Percentiles rank a stretch among this genome's conserved stretches.
These are phyloP conservation scores for Mus spretus DNA, from an alignment of 2,797 vertebrate species.

Conservation along the genomic window DNA sequence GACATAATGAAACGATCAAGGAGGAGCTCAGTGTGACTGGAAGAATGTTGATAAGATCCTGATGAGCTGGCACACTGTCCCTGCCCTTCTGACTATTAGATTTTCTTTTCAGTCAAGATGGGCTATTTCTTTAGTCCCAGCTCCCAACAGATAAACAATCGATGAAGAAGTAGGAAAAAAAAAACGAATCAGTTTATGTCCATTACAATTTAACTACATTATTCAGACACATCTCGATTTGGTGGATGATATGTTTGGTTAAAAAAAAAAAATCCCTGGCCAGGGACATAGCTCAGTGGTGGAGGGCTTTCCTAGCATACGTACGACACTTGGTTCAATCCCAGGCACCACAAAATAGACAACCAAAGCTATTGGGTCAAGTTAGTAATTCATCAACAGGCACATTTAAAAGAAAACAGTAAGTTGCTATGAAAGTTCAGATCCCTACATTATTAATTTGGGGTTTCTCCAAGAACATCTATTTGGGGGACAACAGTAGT, in stretches of 20 bases:
- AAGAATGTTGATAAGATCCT: neutral
- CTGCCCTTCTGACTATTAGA: neutral
- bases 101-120: constrained; percentile 13
- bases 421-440: constrained; percentile 36
- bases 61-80: neutral
- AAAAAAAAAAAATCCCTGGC: neutral
- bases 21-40: neutral
- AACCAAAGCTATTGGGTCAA: neutral
- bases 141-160: neutral
- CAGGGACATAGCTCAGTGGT: neutral
- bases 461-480: constrained; percentile 16
- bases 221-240: neutral
- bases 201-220: neutral
- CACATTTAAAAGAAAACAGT: constrained; percentile 10
- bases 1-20: neutral
- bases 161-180: neutral
- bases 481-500: neutral
- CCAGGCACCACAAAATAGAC: neutral
- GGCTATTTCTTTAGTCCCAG: neutral
- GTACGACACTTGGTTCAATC: neutral
- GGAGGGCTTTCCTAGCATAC: neutral
- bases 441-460: constrained; percentile 38
- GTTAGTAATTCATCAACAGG: constrained; percentile 35
- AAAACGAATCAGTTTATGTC: neutral
- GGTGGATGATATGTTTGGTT: neutral